These are phyloP conservation scores for Pheosia tremula DNA, from an alignment of 2,888 invertebrate species.

Conservation along the genomic window DNA sequence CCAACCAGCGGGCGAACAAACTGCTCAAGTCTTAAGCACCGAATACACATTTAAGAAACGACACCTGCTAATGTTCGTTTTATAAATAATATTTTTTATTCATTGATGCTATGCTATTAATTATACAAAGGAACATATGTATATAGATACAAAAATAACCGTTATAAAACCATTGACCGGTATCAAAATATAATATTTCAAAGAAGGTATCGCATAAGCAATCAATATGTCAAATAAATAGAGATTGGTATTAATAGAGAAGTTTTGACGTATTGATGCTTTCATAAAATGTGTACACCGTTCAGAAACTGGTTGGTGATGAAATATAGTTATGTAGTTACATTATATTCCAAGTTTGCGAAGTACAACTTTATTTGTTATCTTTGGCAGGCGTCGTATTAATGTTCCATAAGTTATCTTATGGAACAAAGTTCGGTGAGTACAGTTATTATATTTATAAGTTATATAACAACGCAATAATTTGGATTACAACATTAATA, in stretches of 20 bases:
- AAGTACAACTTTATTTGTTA: background rate
- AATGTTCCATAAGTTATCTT: slow-evolving; percentile 15
- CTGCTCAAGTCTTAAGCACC: slow-evolving; percentile 88
- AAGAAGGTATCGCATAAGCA: no score
- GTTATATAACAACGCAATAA: slow-evolving; percentile 34
- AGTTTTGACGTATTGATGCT: no score
- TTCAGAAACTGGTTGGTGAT: no score
- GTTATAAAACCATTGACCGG: no score
- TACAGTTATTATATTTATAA: slow-evolving; percentile 42
- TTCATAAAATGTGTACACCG: no score
- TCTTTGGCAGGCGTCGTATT: slow-evolving; percentile 48
- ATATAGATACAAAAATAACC: no score
- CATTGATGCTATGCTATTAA: background rate
- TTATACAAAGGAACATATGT: background rate
- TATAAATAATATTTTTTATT: background rate
- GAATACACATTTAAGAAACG: slow-evolving; percentile 26
- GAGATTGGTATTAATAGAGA: no score
- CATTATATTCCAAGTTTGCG: background rate
- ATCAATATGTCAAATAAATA: no score
- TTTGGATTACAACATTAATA: slow-evolving; percentile 23
- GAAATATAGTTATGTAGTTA: no score
- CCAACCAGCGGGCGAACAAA: slow-evolving; percentile 95
- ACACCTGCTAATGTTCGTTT: slow-evolving; percentile 22
- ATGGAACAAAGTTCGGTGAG: slow-evolving; percentile 38
- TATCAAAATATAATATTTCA: no score